These are phyloP conservation scores for Pseudoatta argentina DNA, from an alignment of 1,140 invertebrate genomes.

Conservation along the genomic window DNA sequence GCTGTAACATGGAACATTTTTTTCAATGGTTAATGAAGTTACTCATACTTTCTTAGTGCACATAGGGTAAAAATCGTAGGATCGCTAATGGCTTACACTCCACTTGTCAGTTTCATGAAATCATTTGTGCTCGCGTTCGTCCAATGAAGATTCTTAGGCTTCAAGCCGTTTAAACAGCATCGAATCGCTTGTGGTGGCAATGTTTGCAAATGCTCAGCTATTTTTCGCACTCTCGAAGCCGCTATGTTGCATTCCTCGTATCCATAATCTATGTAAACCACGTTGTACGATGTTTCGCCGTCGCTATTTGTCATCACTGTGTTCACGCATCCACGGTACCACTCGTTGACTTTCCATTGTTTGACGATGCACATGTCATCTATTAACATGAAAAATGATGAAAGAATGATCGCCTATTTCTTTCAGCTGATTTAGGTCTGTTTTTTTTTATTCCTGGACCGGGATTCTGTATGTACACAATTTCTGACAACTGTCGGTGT, in stretches of 20 bases:
- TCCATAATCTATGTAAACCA: conserved; percentile 79
- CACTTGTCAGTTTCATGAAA: conserved; percentile 82
- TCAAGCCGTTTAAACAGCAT: conserved; percentile 84
- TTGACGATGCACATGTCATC: conserved; percentile 84
- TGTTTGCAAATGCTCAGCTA: conserved; percentile 69
- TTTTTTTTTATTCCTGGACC: too few species aligned
- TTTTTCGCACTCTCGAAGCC: conserved; percentile 66
- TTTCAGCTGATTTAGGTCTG: too few species aligned
- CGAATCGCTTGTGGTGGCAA: conserved; percentile 82
- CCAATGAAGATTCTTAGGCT: conserved; percentile 84
- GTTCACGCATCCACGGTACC: conserved; percentile 77
- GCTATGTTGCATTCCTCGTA: conserved; percentile 64
- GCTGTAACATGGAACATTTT: conserved; percentile 41
- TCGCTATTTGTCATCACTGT: neutral
- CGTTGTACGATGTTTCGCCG: conserved; percentile 52
- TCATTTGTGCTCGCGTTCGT: conserved; percentile 80
- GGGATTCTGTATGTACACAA: too few species aligned
- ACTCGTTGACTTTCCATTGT: conserved; percentile 69
- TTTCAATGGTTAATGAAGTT: neutral
- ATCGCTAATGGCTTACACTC: conserved; percentile 81
- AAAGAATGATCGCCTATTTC: neutral
- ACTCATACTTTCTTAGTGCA: neutral
- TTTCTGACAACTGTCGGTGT: too few species aligned
- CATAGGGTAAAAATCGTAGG: neutral
- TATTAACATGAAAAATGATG: conserved; percentile 63